Evolutionary conservation across 1,140 invertebrate genomes (phyloP).

Genomic region (Bicyclus anynana): DNA sequence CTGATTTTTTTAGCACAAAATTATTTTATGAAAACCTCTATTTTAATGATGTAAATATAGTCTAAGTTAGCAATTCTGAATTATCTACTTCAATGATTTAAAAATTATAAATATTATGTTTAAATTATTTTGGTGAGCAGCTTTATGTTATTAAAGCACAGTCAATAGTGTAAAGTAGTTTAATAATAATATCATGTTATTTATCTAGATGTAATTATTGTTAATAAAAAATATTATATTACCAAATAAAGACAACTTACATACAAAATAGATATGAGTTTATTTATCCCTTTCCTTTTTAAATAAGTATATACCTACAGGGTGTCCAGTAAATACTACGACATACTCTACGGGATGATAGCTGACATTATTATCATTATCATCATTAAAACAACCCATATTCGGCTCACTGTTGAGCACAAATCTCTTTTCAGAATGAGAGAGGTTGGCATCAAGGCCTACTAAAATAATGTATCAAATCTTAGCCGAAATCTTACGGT

Average conservation of each 20-base stretch:
- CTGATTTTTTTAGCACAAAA: too few species aligned
- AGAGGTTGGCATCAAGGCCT: too few species aligned
- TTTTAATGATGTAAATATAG: not conserved
- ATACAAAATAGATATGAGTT: not conserved
- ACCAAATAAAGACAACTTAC: not conserved
- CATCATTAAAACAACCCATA: too few species aligned
- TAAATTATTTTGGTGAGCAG: constrained; percentile 5
- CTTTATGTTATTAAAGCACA: not conserved
- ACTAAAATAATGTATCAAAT: too few species aligned
- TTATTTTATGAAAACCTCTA: not conserved
- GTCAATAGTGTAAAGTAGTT: not conserved
- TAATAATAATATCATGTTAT: constrained; percentile 4
- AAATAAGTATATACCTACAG: too few species aligned
- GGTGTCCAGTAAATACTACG: too few species aligned
- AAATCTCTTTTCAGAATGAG: too few species aligned
- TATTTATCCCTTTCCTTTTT: not conserved
- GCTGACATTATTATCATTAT: too few species aligned
- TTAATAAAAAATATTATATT: not conserved
- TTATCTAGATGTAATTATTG: not conserved
- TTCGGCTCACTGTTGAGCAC: too few species aligned
- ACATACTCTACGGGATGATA: too few species aligned
- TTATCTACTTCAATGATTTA: not conserved
- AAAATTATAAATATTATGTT: not conserved
- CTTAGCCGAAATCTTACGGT: too few species aligned
- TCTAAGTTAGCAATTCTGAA: too few species aligned